A percentile compares a stretch with the other conserved stretches of the same genome.
Evolutionary conservation across 1,140 invertebrate species (phyloP).

Genomic region (Yoshiicerus persimilis): DNA sequence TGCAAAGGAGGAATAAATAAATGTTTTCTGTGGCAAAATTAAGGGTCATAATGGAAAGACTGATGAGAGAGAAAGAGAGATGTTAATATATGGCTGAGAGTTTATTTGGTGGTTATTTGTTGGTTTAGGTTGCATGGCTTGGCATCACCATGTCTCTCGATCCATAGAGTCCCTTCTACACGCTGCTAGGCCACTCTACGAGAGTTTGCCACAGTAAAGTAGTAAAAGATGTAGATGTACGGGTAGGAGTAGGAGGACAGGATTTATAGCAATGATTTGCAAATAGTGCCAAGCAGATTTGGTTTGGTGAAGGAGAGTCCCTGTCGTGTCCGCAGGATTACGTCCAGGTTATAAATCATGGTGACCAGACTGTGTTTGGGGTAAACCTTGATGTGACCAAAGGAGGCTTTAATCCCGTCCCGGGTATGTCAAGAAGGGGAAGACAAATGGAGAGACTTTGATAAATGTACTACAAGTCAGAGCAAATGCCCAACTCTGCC

Average conservation of each 20-base stretch:
- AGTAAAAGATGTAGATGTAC: background rate
- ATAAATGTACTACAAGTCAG: constrained; percentile 46
- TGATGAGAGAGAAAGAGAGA: background rate
- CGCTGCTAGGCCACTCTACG: no score
- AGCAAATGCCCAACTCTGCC: constrained; percentile 44
- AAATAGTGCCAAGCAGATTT: constrained; percentile 33
- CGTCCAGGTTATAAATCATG: constrained; percentile 45
- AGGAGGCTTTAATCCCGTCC: constrained; percentile 37
- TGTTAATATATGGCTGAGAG: background rate
- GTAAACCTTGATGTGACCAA: constrained; percentile 47
- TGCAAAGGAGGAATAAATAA: constrained; percentile 17
- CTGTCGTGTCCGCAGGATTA: constrained; percentile 40
- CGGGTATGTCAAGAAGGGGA: constrained; percentile 29
- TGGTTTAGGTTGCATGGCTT: background rate
- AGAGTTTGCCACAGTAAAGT: background rate
- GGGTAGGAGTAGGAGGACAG: constrained; percentile 1
- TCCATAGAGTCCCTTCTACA: no score
- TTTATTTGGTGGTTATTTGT: constrained; percentile 4
- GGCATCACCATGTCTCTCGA: background rate
- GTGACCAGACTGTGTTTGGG: constrained; percentile 40
- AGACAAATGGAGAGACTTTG: constrained; percentile 48
- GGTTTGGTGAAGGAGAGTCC: background rate
- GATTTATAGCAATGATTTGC: constrained; percentile 43
- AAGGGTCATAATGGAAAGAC: constrained; percentile 13
- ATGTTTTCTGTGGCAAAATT: constrained; percentile 23